phyloP scores from a whole-genome alignment of 2,888 invertebrate genomes.

The Lasioglossum marginatum region DNA sequence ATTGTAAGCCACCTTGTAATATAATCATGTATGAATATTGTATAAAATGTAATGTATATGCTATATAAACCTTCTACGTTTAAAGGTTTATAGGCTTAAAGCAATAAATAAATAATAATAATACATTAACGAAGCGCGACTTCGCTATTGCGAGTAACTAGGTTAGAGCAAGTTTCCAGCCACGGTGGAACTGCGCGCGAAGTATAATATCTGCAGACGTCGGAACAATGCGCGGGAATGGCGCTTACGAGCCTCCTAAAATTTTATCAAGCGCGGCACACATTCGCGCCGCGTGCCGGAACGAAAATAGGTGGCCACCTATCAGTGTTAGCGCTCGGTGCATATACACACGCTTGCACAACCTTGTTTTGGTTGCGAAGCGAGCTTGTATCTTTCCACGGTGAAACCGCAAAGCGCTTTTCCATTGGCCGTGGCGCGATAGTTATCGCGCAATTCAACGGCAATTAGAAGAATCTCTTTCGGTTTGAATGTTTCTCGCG shows the following conservation, averaged over 20 bases:
- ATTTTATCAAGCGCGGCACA: constrained; percentile 46
- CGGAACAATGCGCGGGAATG: neutral
- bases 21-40: too few relatives aligned
- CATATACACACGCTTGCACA: constrained; percentile 54
- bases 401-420: constrained; percentile 47
- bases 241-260: constrained; percentile 19
- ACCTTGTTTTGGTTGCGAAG: constrained; percentile 67
- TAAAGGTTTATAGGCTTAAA: too few relatives aligned
- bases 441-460: constrained; percentile 47
- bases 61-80: too few relatives aligned
- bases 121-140: too few relatives aligned
- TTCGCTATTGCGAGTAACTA: neutral
- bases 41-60: too few relatives aligned
- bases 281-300: constrained; percentile 7
- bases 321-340: constrained; percentile 58
- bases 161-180: neutral
- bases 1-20: too few relatives aligned
- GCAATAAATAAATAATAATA: too few relatives aligned
- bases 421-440: constrained; percentile 47
- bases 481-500: constrained; percentile 12
- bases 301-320: constrained; percentile 50
- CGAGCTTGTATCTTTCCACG: constrained; percentile 67
- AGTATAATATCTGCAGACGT: neutral
- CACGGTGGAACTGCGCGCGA: neutral
- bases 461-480: constrained; percentile 40